Base-by-base conservation (phyloP, 2,113 vertebrate species). In the Ibidorhyncha struthersii region DNA sequence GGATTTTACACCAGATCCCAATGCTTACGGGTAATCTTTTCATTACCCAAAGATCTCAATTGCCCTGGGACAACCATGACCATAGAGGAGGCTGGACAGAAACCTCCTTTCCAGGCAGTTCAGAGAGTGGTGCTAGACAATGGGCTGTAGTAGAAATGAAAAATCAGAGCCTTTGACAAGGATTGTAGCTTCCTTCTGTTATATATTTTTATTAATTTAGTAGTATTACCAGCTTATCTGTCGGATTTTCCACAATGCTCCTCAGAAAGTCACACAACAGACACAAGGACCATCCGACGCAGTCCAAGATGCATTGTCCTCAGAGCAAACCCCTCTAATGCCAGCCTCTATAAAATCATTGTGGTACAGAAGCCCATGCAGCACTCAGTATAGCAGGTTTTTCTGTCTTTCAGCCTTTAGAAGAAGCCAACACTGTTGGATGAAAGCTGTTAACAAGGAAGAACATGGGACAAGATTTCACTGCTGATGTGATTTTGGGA, bases 11-110 rank as follows among this genome's bases (percentile, higher is more conserved):
- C 6, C 10, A 25, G 9, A 30, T 3, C 41, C n/a, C 11, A 20
- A 17, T 20, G 22, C 7, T n/a, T 49, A 1, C 0, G 4, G 18
- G 4, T 23, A 45, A 65, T 34, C 6, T 49, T 78, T 73, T n/a
- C 15, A 2, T 62, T 38, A 25, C 13, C 29, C 11, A 8, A 62
- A 82, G 12, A 14, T 38, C 47, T n/a, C 14, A 11, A 19, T 27
- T 76, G 7, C 16, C 38, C 12, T 36, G 16, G 47, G 65, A 7
- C 23, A 63, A 13, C 38, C 17, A 15, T 5, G 40, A 26, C 13
- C 25, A 4, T 8, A 58, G 56, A 55, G 29, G 18, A 67, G 14
- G 19, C 11, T 76, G 79, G 52, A 78, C 27, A 45, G 27, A 55
- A 76, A 41, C 12, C 16, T 50, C 20, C 18, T 29, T 67, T 50